Percentiles rank a stretch among this genome's conserved stretches.
Evolutionary conservation across 64 coral and sea anemone genomes (phyloP).

Genomic region (Dendrophyllia cribrosa): DNA sequence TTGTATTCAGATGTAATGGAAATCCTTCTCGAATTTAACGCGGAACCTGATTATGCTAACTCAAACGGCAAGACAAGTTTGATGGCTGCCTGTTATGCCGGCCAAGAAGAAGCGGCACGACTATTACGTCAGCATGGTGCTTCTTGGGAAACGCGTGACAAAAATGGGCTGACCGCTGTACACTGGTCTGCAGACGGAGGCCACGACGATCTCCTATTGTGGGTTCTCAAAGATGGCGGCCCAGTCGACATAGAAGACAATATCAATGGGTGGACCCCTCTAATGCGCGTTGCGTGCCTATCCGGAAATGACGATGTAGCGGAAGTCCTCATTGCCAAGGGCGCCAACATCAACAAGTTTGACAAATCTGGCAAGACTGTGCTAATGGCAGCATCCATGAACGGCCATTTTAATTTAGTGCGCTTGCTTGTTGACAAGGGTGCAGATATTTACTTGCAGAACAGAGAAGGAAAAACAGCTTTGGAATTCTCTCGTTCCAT

Average conservation of each 20-base stretch:
- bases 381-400: conserved; percentile 92
- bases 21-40: conserved; percentile 78
- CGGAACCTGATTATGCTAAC: conserved; percentile 86
- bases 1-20: conserved; percentile 86
- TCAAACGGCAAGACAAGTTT: conserved; percentile 82
- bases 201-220: conserved; percentile 85
- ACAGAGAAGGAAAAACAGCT: conserved; percentile 91
- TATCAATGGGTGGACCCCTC: conserved; percentile 81
- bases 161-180: conserved; percentile 88
- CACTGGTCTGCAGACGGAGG: conserved; percentile 93
- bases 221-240: conserved; percentile 76
- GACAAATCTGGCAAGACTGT: conserved; percentile 93
- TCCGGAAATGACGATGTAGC: conserved; percentile 88
- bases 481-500: conserved; percentile 89
- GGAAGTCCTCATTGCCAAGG: conserved; percentile 74
- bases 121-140: conserved; percentile 69
- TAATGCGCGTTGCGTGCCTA: conserved; percentile 91
- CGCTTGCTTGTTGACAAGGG: conserved; percentile 88
- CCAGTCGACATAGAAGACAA: conserved; percentile 77
- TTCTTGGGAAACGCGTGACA: conserved; percentile 86
- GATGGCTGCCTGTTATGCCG: conserved; percentile 81
- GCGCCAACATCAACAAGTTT: conserved; percentile 81
- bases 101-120: conserved; percentile 79
- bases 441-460: conserved; percentile 78
- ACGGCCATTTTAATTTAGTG: conserved; percentile 88